Evolutionary conservation across 2,113 vertebrate species (phyloP).

Genomic region (Paratilapia polleni): DNA sequence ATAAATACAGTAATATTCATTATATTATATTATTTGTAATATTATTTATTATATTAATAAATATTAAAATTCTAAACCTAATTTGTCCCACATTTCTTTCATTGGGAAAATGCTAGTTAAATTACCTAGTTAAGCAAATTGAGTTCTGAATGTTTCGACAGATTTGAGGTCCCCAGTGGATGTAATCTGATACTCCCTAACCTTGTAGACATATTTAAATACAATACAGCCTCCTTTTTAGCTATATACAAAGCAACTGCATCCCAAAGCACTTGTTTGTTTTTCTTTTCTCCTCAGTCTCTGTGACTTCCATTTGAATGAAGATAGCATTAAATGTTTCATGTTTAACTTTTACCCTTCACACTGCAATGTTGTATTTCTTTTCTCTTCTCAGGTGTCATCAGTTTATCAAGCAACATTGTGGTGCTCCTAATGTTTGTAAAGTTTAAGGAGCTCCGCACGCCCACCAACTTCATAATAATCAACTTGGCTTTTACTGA

Average conservation of each 20-base stretch:
- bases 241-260: background rate
- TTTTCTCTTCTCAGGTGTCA: slow-evolving; percentile 81
- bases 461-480: slow-evolving; percentile 94
- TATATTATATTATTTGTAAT: too few relatives aligned
- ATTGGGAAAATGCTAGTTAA: background rate
- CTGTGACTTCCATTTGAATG: background rate
- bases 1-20: too few relatives aligned
- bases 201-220: background rate
- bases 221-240: background rate
- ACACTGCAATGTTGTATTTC: background rate
- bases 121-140: background rate
- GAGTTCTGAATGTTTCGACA: background rate
- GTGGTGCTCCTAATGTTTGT: slow-evolving; percentile 93
- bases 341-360: background rate
- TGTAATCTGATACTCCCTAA: background rate
- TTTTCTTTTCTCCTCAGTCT: background rate
- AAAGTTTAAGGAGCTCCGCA: slow-evolving; percentile 93
- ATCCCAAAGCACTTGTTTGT: background rate
- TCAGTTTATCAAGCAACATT: slow-evolving; percentile 93
- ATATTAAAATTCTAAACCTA: too few relatives aligned
- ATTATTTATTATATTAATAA: too few relatives aligned
- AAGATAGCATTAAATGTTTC: background rate
- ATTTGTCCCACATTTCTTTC: too few relatives aligned
- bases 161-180: background rate
- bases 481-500: slow-evolving; percentile 96